Conservation (phyloP, 2,888 invertebrate species). For the Invenusta paracnida region DNA sequence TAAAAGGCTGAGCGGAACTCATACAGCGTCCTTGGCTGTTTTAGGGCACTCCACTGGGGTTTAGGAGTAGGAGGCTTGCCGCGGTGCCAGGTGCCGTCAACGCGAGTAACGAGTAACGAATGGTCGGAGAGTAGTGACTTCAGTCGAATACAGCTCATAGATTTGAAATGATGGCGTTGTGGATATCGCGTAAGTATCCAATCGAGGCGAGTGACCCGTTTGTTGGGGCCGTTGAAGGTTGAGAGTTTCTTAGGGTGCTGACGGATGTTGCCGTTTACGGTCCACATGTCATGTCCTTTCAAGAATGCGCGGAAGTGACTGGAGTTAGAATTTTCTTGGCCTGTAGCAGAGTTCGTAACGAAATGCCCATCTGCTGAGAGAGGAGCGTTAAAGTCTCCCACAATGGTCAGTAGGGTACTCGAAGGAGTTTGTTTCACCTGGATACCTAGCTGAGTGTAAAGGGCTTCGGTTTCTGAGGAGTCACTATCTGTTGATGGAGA, state of each 20-base stretch:
- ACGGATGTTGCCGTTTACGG: not conserved
- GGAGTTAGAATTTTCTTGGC: not conserved
- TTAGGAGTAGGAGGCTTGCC: not conserved
- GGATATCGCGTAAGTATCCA: not conserved
- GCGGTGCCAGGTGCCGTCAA: not conserved
- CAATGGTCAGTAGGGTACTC: not conserved
- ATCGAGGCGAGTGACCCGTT: not conserved
- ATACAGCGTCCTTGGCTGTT: not conserved
- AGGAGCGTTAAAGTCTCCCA: not conserved
- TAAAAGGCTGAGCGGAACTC: not conserved
- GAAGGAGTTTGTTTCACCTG: not conserved
- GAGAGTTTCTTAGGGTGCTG: not conserved
- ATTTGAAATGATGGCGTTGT: not conserved
- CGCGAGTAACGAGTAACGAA: not conserved
- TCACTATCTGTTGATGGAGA: not conserved
- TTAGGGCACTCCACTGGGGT: not conserved
- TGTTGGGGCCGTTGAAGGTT: constrained; percentile 5
- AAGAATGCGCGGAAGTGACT: not conserved
- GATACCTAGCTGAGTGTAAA: not conserved
- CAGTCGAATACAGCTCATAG: not conserved
- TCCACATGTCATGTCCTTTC: not conserved
- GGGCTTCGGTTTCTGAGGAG: not conserved
- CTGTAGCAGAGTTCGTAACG: not conserved
- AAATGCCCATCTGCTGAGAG: not conserved
- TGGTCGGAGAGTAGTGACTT: not conserved